Percentiles rank a stretch among this genome's conserved stretches.
phyloP scores from a whole-genome alignment of 2,797 vertebrate species.

The Cryptoprocta ferox region DNA sequence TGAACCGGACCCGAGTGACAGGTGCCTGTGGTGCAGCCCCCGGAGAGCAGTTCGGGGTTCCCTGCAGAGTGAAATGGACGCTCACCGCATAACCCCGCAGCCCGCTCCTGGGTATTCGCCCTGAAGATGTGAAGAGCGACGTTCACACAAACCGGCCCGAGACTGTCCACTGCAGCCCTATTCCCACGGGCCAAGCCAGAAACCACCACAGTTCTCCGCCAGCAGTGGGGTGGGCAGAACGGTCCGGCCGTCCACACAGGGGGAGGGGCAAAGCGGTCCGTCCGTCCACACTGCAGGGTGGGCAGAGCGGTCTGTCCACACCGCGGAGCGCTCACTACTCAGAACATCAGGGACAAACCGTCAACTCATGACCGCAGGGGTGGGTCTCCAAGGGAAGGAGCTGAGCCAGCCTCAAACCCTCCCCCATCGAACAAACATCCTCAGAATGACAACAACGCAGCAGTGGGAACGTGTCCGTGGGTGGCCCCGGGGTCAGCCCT shows the following conservation, averaged over 20 bases:
- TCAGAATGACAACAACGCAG: neutral
- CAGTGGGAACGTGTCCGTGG: too few relatives aligned
- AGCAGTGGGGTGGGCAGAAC: too few relatives aligned
- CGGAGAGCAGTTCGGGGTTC: neutral
- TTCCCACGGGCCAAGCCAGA: accelerated
- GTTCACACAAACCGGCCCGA: neutral
- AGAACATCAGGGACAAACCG: accelerated
- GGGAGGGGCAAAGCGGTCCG: accelerated
- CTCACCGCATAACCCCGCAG: neutral
- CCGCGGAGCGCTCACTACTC: neutral
- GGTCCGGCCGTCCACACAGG: neutral
- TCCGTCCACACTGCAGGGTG: too few relatives aligned
- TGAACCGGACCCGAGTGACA: neutral
- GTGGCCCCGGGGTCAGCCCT: neutral
- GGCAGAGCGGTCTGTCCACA: neutral
- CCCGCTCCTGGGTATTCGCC: accelerated
- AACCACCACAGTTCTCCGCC: neutral
- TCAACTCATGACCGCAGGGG: accelerated
- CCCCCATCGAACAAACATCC: accelerated
- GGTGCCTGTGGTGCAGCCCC: too few relatives aligned
- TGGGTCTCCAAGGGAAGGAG: accelerated
- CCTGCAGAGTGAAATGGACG: accelerated
- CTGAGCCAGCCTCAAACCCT: too few relatives aligned
- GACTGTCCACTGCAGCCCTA: too few relatives aligned
- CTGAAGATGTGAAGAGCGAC: neutral